Evolutionary conservation across 2,113 vertebrate species (phyloP), one percentile per base, ranked within the genome.

Genomic region (Peromyscus polionotus): DNA sequence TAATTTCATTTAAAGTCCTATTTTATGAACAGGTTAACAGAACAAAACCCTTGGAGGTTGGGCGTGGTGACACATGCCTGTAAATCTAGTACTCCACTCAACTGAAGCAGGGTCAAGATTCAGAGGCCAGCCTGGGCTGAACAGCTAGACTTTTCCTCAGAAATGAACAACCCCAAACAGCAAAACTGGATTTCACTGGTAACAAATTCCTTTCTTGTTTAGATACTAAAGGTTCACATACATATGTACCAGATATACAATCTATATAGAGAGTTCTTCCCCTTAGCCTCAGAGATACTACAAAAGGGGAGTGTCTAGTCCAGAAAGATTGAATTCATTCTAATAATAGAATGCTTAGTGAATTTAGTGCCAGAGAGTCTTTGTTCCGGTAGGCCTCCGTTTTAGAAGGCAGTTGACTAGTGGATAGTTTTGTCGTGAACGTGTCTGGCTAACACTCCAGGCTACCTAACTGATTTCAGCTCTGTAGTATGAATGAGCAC

Each of bases 131-230:
- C 10, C 85, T 26, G 65, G 45, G 65, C 42, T 51, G 65, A 45
- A 45, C 61, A 61, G 14, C 6, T 39, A 48, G 63, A 42, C 13
- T 24, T n/a, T 48, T 0, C 59, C 39, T 51, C 63, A 51, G 68
- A 86, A 68, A 54, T 16, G 4, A 86, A 28, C 16, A 70, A 31
- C 14, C 22, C 28, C 6, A 54, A n/a, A 45, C 20, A 13, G 19
- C 63, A 70, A 70, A 92, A 76, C 83, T 65, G 67, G n/a, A n/a
- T 93, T 63, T 22, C 39, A 70, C 88, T 94, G 73, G 36, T 54
- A 94, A 70, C 22, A 75, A 10, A 54, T 90, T 94, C 76, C n/a
- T 92, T 95, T 8, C 36, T 94, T 95, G 42, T 79, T 93, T 91
- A 79, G 28, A 42, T 94, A 86, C 36, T 72, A n/a, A 72, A 14